Base-by-base conservation (phyloP, 2,888 invertebrate species). In the Oscheius sp. region DNA sequence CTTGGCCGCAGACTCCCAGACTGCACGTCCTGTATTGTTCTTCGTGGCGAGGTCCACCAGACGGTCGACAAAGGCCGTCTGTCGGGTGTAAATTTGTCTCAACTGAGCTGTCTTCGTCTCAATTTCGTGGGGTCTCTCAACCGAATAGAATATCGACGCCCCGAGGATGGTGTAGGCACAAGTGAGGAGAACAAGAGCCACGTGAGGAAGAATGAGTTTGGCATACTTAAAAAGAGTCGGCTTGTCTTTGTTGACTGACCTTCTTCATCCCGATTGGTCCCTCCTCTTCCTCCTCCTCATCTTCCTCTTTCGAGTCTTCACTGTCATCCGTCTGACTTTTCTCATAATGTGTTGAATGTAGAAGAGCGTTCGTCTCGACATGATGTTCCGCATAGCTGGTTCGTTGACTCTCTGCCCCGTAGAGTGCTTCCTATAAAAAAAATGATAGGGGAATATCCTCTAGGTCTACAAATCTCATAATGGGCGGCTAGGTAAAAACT, bases 181-280 rank as follows among this genome's bases (percentile, higher is more conserved):
- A 22, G 86, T 85, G 41, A 86, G 72, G 12, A 86, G 63, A 6
- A 86, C 85, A n/a, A 86, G 71, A 5, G 83, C 86, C 30, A 86
- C 84, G 70, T 86, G 86, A 8, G 86, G 86, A 0, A 86, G 79
- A 33, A 86, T 83, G 17, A 86, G 69, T 67, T 86, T 86, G 26
- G 85, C 85, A 61, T 84, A 86, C 85, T 85, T 73, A 47, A 80
- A 77, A 71, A 36, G 14, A n/a, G n/a, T n/a, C n/a, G n/a, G n/a
- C n/a, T n/a, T n/a, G n/a, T n/a, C 41, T 17, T 9, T 36, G 41
- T 41, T 62, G 12, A 14, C 50, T 41, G 30, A 80, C 81, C 74
- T 83, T 83, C 20, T 75, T 66, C 5, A 82, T 70, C 14, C 82
- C 82, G 9, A 68, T 72, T n/a, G 44, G 44, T 2, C 47, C 45